Evolutionary conservation across 2,888 invertebrate genomes (phyloP).

Genomic region (Parelbella ahira): DNA sequence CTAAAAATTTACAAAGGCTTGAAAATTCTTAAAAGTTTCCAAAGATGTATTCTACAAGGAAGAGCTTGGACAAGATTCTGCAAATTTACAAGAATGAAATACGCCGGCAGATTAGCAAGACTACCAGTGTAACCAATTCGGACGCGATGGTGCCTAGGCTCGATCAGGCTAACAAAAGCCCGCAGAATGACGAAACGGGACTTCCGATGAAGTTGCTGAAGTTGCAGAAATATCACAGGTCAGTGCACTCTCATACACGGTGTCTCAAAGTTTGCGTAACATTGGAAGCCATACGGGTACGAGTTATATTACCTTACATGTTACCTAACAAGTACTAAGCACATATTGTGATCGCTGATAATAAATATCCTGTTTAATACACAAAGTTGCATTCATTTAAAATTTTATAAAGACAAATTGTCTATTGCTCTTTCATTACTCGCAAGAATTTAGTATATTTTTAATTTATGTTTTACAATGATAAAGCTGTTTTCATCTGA

Average conservation of each 20-base stretch:
- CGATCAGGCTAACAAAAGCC: slow-evolving; percentile 56
- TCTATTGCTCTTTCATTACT: too few species aligned
- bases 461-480: too few species aligned
- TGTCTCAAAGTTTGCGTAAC: slow-evolving; percentile 48
- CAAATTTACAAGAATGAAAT: slow-evolving; percentile 68
- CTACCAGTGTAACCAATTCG: slow-evolving; percentile 81
- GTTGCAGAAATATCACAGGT: slow-evolving; percentile 81
- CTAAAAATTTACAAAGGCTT: slow-evolving; percentile 1
- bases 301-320: slow-evolving; percentile 11
- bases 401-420: too few species aligned
- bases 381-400: too few species aligned
- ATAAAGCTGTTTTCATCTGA: too few species aligned
- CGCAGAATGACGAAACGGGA: slow-evolving; percentile 58
- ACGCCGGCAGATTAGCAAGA: slow-evolving; percentile 80
- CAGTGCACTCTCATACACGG: slow-evolving; percentile 58
- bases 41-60: slow-evolving; percentile 67
- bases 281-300: slow-evolving; percentile 36
- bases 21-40: slow-evolving; percentile 1
- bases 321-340: too few species aligned
- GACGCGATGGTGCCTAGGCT: slow-evolving; percentile 79
- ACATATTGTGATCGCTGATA: slow-evolving; percentile 8
- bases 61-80: slow-evolving; percentile 59
- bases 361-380: too few species aligned
- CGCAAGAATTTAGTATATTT: too few species aligned
- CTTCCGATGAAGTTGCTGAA: slow-evolving; percentile 70